Base-by-base conservation (phyloP, 2,797 vertebrate species). In the Liparis tanakae region DNA sequence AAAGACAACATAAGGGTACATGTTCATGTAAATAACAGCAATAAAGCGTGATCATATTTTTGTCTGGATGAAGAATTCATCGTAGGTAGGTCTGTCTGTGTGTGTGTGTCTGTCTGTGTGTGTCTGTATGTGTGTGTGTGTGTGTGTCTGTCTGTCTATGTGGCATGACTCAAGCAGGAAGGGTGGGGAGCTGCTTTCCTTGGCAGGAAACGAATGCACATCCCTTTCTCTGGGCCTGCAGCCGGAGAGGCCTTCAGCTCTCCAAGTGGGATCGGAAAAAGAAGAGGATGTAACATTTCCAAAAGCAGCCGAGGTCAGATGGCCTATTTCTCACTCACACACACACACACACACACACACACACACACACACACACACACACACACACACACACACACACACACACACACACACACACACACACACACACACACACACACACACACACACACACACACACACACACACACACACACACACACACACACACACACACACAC, bases 181-280 rank as follows among this genome's bases (percentile, higher is more conserved):
- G 91, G 92, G 93, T 34, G 91, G 91, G 81, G 91, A 91, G 79
- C 72, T 58, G 15, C 88, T 92, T 91, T 91, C 88, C 77, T 90
- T 92, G 91, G 90, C 91, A 94, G 91, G 90, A 93, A 91, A 87
- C 88, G 85, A 90, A 91, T 86, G 89, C 86, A 90, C 90, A 92
- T 92, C 91, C 85, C 88, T 90, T 89, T 91, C 84, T 90, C 79
- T 68, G 79, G 79, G 82, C 78, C 70, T 43, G 83, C 74, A 86
- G 84, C 80, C 61, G 67, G 78, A 74, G 73, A 80, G 67, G 79
- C 74, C 87, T 81, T 78, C 67, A 71, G 62, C 30, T 60, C 68
- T 82, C 65, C 63, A 15, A 82, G 70, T 37, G 78, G 80, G 89
- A 87, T 75, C 83, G 81, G 78, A 78, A 82, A 89, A 88, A 88